Percentiles rank a stretch among this genome's conserved stretches.
phyloP scores from a whole-genome alignment of 2,888 invertebrate genomes.

The Zhengitettix transpicula region DNA sequence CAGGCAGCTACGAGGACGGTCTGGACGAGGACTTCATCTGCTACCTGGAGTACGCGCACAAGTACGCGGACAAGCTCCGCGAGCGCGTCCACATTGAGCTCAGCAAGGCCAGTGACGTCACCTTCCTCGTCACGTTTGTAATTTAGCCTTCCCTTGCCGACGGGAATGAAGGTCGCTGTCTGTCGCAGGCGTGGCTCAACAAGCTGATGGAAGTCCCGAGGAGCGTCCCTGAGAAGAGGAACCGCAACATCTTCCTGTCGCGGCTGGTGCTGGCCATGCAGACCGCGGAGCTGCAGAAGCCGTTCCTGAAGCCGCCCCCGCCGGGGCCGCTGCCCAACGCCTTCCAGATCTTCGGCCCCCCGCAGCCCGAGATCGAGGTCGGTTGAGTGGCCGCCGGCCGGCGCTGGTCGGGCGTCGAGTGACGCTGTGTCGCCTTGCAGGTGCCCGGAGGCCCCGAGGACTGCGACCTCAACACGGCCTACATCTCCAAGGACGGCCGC shows the following conservation, averaged over 20 bases:
- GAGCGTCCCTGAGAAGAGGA: conserved; percentile 24
- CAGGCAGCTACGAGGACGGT: too few species aligned
- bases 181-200: conserved; percentile 23
- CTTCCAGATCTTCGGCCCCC: conserved; percentile 21
- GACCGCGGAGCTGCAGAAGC: conserved; percentile 23
- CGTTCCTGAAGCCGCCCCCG: conserved; percentile 23
- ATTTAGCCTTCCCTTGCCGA: too few species aligned
- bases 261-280: conserved; percentile 28
- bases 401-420: too few species aligned
- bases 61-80: too few species aligned
- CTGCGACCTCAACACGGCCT: background rate
- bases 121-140: too few species aligned
- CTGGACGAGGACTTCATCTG: too few species aligned
- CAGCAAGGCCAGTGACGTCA: too few species aligned
- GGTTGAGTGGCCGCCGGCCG: too few species aligned
- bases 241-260: conserved; percentile 28
- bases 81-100: too few species aligned
- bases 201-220: conserved; percentile 24
- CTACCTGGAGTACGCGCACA: too few species aligned
- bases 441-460: background rate
- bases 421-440: too few species aligned
- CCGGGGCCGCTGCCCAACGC: conserved; percentile 24
- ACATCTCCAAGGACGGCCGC: background rate
- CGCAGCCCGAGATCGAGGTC: conserved; percentile 7
- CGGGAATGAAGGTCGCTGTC: background rate